Evolutionary conservation across 2,888 invertebrate genomes (phyloP).

Genomic region (Pammene fasciana): DNA sequence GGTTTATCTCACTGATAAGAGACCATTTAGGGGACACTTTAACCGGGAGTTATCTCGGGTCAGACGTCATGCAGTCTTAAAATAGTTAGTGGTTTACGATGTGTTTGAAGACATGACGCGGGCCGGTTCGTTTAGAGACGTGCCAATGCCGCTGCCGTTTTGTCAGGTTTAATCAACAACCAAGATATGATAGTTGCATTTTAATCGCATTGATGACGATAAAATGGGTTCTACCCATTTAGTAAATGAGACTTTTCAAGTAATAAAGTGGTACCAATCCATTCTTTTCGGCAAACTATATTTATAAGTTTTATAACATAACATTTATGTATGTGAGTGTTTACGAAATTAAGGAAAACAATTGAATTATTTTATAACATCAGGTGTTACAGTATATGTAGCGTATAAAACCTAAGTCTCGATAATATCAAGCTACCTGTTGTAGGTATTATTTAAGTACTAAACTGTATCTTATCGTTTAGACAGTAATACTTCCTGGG

Average conservation of each 20-base stretch:
- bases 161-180: neutral
- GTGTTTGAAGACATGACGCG: constrained; percentile 32
- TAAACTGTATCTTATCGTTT: constrained; percentile 11
- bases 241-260: too few species aligned
- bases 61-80: constrained; percentile 47
- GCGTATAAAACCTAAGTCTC: neutral
- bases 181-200: too few species aligned
- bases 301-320: too few species aligned
- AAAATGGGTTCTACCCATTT: too few species aligned
- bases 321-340: too few species aligned
- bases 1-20: constrained; percentile 66
- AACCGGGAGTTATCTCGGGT: constrained; percentile 64
- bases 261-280: too few species aligned
- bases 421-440: neutral
- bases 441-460: constrained; percentile 4
- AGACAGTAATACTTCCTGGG: constrained; percentile 14
- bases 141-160: constrained; percentile 2
- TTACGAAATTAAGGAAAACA: too few species aligned
- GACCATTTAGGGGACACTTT: constrained; percentile 59
- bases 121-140: constrained; percentile 22
- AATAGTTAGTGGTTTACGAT: constrained; percentile 41
- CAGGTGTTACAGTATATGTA: too few species aligned
- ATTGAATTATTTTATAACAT: too few species aligned
- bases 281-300: too few species aligned
- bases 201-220: too few species aligned